Evolutionary conservation across 2,113 vertebrate genomes (phyloP).

Genomic region (Tachysurus vachellii): DNA sequence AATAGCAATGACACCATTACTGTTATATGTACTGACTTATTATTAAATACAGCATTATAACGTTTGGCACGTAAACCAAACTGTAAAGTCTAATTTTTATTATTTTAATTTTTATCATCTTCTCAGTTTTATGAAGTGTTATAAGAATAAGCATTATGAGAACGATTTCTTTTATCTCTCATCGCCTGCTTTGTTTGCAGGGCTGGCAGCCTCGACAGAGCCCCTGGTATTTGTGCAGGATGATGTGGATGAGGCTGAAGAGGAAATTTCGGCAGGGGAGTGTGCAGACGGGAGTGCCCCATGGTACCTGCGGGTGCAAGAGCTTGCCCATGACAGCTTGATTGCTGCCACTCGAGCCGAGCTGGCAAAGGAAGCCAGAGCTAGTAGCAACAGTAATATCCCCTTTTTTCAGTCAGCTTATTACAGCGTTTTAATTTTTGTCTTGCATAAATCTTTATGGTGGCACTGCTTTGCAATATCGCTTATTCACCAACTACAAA

Average conservation of each 20-base stretch:
- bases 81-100: not conserved
- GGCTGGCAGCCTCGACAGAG: constrained; percentile 86
- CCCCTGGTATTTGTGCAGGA: constrained; percentile 92
- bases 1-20: not conserved
- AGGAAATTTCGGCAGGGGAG: constrained; percentile 84
- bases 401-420: not conserved
- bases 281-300: constrained; percentile 87
- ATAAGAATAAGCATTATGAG: not conserved
- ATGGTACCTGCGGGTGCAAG: constrained; percentile 95
- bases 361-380: constrained; percentile 83
- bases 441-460: not conserved
- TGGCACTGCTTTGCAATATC: not conserved
- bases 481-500: not conserved
- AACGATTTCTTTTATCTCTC: constrained; percentile 10
- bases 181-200: constrained; percentile 59
- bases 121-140: not conserved
- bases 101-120: not conserved
- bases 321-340: constrained; percentile 96
- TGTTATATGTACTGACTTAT: not conserved
- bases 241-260: constrained; percentile 87
- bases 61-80: not conserved
- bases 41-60: not conserved
- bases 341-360: constrained; percentile 96
- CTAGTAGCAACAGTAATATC: constrained; percentile 76
- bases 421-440: not conserved